A percentile compares a stretch with the other conserved stretches of the same genome.
Conservation (phyloP, 1,140 invertebrate species). For the Lutraria rhynchaena region DNA sequence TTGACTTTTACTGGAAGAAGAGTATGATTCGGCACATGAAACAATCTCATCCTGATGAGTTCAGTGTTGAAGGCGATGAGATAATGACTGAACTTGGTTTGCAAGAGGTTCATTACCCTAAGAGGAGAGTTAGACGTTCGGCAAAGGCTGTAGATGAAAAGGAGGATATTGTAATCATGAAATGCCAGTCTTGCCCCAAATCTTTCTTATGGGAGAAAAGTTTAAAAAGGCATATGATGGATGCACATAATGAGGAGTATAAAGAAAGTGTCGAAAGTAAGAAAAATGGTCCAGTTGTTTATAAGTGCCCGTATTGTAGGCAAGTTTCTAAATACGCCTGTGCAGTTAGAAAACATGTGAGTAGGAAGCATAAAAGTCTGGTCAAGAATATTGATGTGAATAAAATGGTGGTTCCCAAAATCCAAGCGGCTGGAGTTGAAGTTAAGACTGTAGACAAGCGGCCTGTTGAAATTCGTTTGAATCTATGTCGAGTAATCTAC, state of each 20-base stretch:
- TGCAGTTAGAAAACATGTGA: slow-evolving; percentile 41
- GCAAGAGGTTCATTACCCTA: neutral
- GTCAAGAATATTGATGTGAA: slow-evolving; percentile 1
- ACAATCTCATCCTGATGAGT: neutral
- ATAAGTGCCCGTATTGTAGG: slow-evolving; percentile 18
- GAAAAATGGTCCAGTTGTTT: neutral
- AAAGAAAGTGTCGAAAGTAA: no score
- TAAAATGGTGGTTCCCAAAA: slow-evolving; percentile 25
- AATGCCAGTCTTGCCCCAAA: slow-evolving; percentile 19
- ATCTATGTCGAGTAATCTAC: neutral
- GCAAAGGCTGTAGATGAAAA: neutral
- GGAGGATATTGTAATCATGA: neutral
- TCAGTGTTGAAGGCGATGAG: neutral
- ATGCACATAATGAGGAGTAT: neutral
- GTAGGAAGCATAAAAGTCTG: slow-evolving; percentile 10
- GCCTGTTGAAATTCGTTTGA: slow-evolving; percentile 19
- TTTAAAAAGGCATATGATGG: slow-evolving; percentile 34
- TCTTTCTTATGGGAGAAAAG: slow-evolving; percentile 40
- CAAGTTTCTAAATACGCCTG: slow-evolving; percentile 36
- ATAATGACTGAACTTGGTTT: slow-evolving; percentile 13
- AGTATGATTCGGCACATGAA: slow-evolving; percentile 36
- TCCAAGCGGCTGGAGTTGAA: neutral
- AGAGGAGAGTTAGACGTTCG: neutral
- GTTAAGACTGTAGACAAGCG: slow-evolving; percentile 36
- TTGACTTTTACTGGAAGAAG: slow-evolving; percentile 13